phyloP scores from a whole-genome alignment of 2,113 vertebrate species.

The Penelope pileata region DNA sequence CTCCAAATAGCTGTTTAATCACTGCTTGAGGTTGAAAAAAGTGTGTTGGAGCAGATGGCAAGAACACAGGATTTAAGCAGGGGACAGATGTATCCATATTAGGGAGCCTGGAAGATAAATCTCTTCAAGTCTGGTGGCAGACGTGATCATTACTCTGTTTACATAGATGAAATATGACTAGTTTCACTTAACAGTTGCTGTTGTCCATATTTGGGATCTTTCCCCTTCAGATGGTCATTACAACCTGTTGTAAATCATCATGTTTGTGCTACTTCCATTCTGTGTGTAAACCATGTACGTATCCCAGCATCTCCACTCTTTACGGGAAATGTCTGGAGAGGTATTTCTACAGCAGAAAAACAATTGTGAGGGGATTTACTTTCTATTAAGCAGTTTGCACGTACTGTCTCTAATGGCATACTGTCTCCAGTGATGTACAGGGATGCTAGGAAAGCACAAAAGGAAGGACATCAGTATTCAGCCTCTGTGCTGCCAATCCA shows the following conservation, averaged over 20 bases:
- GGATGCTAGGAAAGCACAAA: not conserved
- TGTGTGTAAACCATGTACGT: conserved; percentile 19
- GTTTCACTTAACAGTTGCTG: conserved; percentile 39
- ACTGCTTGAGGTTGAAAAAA: conserved; percentile 41
- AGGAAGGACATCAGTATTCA: not conserved
- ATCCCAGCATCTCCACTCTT: not conserved
- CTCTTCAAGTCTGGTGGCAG: conserved; percentile 65
- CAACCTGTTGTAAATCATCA: conserved; percentile 48
- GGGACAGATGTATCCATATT: conserved; percentile 73
- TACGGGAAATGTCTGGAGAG: not conserved
- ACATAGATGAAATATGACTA: conserved; percentile 32
- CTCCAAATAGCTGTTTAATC: conserved; percentile 48
- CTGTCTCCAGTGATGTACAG: not conserved
- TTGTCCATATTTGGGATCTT: conserved; percentile 57
- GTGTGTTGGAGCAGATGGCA: conserved; percentile 75
- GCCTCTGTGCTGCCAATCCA: not conserved
- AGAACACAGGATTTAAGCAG: conserved; percentile 78
- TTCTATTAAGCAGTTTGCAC: not conserved
- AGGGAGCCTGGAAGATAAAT: conserved; percentile 69
- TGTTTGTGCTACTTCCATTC: conserved; percentile 31
- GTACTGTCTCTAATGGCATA: not conserved
- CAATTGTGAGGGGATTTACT: not conserved
- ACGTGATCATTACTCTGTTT: conserved; percentile 56
- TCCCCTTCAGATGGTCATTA: conserved; percentile 48
- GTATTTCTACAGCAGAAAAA: not conserved